These are phyloP conservation scores for Drosophila histrio DNA, from an alignment of 2,888 invertebrate species.

Conservation along the genomic window DNA sequence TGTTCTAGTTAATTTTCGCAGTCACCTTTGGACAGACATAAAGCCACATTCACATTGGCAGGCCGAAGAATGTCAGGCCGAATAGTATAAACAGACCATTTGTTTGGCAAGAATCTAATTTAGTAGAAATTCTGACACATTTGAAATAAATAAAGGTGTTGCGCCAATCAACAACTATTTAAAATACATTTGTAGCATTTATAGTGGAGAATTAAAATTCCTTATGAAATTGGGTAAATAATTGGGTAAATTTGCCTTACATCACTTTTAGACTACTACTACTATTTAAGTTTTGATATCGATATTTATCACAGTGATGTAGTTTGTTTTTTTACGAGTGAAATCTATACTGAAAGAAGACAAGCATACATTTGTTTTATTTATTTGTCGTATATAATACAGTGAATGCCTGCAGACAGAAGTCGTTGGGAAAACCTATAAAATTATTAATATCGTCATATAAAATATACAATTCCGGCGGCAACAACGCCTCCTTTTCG, in stretches of 20 bases:
- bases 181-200: conserved; percentile 27
- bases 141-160: conserved; percentile 55
- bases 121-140: conserved; percentile 39
- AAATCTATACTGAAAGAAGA: background rate
- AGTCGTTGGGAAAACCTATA: conserved; percentile 10
- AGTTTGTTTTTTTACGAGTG: no score
- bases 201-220: conserved; percentile 26
- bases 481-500: background rate
- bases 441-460: conserved; percentile 23
- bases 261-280: no score
- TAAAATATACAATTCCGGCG: conserved; percentile 4
- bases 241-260: background rate
- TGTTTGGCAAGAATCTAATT: conserved; percentile 48
- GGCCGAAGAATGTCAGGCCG: conserved; percentile 37
- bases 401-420: background rate
- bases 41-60: conserved; percentile 16
- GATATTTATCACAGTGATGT: no score
- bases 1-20: conserved; percentile 43
- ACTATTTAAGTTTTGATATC: no score
- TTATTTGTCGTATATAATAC: conserved; percentile 30
- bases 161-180: conserved; percentile 20
- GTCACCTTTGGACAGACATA: conserved; percentile 46
- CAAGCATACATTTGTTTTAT: conserved; percentile 41
- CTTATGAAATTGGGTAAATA: no score
- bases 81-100: conserved; percentile 41